Base-by-base conservation (phyloP, 92 coral and sea anemone genomes). In the Porites evermanni region DNA sequence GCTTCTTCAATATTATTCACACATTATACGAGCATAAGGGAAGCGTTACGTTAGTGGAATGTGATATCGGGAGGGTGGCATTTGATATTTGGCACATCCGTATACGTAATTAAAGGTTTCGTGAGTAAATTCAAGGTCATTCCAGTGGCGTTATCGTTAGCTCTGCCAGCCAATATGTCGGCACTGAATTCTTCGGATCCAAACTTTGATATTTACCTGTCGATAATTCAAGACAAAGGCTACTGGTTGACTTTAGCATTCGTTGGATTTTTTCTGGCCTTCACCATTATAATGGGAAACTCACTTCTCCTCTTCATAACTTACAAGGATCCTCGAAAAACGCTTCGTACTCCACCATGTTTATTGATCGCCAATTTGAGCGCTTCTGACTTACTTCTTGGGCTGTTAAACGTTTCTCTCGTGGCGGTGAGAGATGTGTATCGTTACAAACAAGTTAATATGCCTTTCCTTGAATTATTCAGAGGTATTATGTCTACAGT, bases 311-410 rank as follows among this genome's bases (percentile, higher is more conserved):
- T 85, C 58, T 77, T 85, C 68, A 85, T 81, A 29, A 51, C 53
- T 8, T 76, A 76, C 76, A 29, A 67, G 47, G 69, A 85, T 85
- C 88, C 88, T 4, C 53, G 77, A 53, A 67, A 66, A 32, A 18
- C 75, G 7, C 77, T 85, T 14, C 81, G 88, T 3, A 38, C 88
- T 1, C 75, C 88, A 0, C 66, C 87, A 21, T 63, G 73, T 18
- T 52, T 83, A 7, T 73, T 83, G 38, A 74, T 83, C 74, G 54
- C 87, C 26, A 83, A 74, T 75, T 65, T 83, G 51, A 67, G 87
- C 20, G 87, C 53, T 26, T 61, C 87, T 7, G 87, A 83, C 73
- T 83, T 83, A 12, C 72, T 83, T 53, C 24, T 74, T 51, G 87
- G 87, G 7, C 8, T 80, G 29, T 26, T 83, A 0, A 74, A 19